phyloP scores from a whole-genome alignment of 2,113 vertebrate species.

The Stigmatopora argus region DNA sequence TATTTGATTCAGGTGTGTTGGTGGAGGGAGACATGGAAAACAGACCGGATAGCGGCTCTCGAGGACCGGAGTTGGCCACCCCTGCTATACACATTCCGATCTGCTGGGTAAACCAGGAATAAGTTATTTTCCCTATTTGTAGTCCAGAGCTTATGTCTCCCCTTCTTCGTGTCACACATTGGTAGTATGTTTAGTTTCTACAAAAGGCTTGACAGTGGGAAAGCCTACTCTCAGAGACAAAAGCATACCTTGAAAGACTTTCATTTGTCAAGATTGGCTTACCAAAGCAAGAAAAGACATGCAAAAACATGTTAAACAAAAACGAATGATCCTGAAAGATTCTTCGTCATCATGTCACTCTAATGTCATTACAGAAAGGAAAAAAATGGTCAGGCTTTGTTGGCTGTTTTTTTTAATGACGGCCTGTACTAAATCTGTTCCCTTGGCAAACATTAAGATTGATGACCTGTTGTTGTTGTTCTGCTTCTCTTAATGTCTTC shows the following conservation, averaged over 20 bases:
- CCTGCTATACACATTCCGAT: conserved; percentile 20
- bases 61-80: too few species aligned
- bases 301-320: background rate
- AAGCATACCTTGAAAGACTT: conserved; percentile 8
- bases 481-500: conserved; percentile 31
- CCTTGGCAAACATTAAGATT: conserved; percentile 18
- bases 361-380: conserved; percentile 4
- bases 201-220: conserved; percentile 12
- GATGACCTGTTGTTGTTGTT: conserved; percentile 20
- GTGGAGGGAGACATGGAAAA: too few species aligned
- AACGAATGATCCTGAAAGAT: conserved; percentile 1
- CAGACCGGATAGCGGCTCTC: too few species aligned
- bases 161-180: background rate
- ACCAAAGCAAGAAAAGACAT: background rate
- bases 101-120: background rate
- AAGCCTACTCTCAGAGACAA: conserved; percentile 6
- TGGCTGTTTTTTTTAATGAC: conserved; percentile 7
- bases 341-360: background rate
- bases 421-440: conserved; percentile 12
- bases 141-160: background rate
- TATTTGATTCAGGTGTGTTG: too few species aligned
- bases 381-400: background rate
- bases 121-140: background rate
- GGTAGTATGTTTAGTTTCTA: conserved; percentile 2
- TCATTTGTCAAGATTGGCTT: background rate